Conservation (phyloP, 2,888 invertebrate genomes). For the Unio pictorum region DNA sequence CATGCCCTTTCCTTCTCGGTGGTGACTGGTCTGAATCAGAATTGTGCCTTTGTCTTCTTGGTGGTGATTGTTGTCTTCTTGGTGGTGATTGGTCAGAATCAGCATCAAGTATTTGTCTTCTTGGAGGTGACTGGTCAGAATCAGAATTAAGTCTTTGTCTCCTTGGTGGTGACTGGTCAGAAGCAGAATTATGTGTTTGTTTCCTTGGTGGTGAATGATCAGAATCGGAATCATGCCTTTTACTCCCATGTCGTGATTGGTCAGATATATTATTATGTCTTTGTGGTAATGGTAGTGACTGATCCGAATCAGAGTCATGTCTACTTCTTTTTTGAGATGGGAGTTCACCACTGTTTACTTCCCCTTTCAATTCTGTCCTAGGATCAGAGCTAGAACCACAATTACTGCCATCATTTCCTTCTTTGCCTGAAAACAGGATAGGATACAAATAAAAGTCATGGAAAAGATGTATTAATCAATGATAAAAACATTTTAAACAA, state of each 20-base stretch:
- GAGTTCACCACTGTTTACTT: constrained; percentile 26
- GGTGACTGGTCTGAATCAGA: constrained; percentile 55
- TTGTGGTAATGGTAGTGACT: constrained; percentile 56
- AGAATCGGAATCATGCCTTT: constrained; percentile 45
- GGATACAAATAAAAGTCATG: no score
- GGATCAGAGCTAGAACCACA: no score
- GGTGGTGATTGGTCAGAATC: constrained; percentile 58
- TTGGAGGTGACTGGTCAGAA: constrained; percentile 60
- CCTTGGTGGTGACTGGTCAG: constrained; percentile 56
- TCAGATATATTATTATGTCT: constrained; percentile 57
- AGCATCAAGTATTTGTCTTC: constrained; percentile 45
- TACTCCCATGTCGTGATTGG: constrained; percentile 54
- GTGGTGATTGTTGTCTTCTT: constrained; percentile 54
- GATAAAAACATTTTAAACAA: no score
- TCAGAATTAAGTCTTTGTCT: constrained; percentile 54
- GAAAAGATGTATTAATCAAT: no score
- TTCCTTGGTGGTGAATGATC: constrained; percentile 59
- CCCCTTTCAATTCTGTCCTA: constrained; percentile 4
- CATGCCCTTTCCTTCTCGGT: constrained; percentile 42
- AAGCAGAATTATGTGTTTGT: constrained; percentile 46
- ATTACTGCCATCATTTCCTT: no score
- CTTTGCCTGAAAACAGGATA: no score
- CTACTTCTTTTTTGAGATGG: constrained; percentile 38
- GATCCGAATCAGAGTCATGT: constrained; percentile 60
- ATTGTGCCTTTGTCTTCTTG: constrained; percentile 50